Base-by-base conservation (phyloP, 1,140 invertebrate species). In the Drosophila aff. region DNA sequence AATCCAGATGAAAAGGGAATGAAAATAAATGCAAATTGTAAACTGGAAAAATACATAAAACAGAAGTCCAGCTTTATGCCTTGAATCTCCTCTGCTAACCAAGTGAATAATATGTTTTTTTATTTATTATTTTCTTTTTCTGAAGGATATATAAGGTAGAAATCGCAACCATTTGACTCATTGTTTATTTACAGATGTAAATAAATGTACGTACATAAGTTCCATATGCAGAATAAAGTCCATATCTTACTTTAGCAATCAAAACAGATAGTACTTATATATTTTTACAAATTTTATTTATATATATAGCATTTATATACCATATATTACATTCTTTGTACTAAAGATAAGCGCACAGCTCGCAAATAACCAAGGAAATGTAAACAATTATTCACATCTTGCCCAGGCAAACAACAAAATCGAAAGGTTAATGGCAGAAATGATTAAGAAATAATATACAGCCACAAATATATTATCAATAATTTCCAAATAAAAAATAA, bases 351-450 rank as follows among this genome's bases (percentile, higher is more conserved):
- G 23, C 23, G 33, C 49, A 31, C 16, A n/a, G 28, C 49, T 31
- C 26, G 26, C 49, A 18, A n/a, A 28, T 28, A 11, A 31, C 26
- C 16, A 26, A n/a, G 26, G 15, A 50, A 28, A 16, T 23, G 52
- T 38, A 55, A 55, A 38, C 52, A 55, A 38, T 55, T 55, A 55
- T 55, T 55, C 33, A 55, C 52, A 23, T 55, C 52, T 55, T 4
- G 10, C 15, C n/a, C 2, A 10, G n/a, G 49, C 16, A 16, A 9
- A n/a, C 9, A 33, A 31, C 5, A 50, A 50, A n/a, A 31, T 50
- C 11, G 13, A 31, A 31, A 50, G 49, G 49, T 50, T 50, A 50
- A 52, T 52, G 49, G 16, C 49, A 52, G 50, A 18, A 16, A 23
- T 23, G 18, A 55, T 38, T 55, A 55, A 53, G 11, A 53, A 53